phyloP scores from a whole-genome alignment of 2,113 vertebrate species.

The Xiphophorus hellerii region DNA sequence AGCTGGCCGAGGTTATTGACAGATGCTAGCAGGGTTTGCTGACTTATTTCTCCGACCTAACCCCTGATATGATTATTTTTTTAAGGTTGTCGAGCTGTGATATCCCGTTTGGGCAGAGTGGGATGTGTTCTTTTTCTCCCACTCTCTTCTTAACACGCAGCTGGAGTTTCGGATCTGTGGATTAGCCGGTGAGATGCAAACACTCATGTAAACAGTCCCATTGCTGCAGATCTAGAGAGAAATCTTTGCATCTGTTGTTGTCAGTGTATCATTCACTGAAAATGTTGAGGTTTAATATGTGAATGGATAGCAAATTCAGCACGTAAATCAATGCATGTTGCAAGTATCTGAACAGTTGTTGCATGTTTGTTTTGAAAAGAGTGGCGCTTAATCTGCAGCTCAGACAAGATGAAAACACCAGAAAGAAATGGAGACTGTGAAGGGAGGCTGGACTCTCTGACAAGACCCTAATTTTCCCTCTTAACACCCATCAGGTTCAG shows the following conservation, averaged over 20 bases:
- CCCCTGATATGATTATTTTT: slow-evolving; percentile 12
- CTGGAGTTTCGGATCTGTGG: slow-evolving; percentile 34
- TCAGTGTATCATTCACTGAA: background rate
- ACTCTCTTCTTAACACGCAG: slow-evolving; percentile 18
- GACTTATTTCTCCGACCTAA: background rate
- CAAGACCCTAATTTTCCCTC: too few relatives aligned
- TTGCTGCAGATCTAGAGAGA: background rate
- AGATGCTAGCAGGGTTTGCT: slow-evolving; percentile 20
- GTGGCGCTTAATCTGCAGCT: background rate
- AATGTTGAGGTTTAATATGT: background rate
- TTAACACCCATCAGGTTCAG: background rate
- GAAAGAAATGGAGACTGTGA: background rate
- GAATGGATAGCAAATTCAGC: background rate
- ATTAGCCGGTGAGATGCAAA: slow-evolving; percentile 52
- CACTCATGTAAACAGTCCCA: slow-evolving; percentile 11
- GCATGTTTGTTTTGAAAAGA: background rate
- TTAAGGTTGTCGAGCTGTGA: slow-evolving; percentile 32
- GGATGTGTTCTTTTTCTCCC: background rate
- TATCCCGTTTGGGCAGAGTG: slow-evolving; percentile 17
- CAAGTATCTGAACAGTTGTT: background rate
- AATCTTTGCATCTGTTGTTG: background rate
- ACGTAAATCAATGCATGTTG: background rate
- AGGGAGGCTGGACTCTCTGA: background rate
- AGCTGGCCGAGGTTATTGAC: slow-evolving; percentile 18
- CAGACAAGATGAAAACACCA: background rate